Conservation (phyloP, 2,888 invertebrate genomes). For the Branchellion lobata region DNA sequence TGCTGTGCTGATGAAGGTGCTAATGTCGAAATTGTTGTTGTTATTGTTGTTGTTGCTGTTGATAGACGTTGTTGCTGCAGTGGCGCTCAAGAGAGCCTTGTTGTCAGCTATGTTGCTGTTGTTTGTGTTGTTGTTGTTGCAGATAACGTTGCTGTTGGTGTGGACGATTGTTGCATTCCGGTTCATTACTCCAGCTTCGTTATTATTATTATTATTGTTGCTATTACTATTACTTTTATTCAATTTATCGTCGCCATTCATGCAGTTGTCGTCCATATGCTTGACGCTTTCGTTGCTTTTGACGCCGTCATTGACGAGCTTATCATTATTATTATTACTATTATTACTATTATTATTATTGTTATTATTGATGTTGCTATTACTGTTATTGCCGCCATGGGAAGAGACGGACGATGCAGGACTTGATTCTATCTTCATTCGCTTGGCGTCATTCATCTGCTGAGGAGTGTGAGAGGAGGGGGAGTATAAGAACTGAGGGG, state of each 20-base stretch:
- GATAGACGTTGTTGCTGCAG: neutral
- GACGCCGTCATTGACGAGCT: neutral
- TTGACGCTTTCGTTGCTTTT: neutral
- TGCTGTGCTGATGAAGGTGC: neutral
- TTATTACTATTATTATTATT: too few relatives aligned
- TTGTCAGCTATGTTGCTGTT: neutral
- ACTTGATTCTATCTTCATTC: conserved; percentile 10
- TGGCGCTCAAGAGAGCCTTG: neutral
- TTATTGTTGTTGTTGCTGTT: conserved; percentile 3
- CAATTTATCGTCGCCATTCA: neutral
- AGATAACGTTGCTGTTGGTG: neutral
- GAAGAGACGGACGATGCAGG: neutral
- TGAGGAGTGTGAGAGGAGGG: neutral
- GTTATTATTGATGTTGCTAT: neutral
- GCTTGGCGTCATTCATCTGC: conserved; percentile 4
- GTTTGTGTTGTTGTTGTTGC: too few relatives aligned
- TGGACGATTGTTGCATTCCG: neutral
- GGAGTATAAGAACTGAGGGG: too few relatives aligned
- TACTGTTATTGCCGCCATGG: neutral
- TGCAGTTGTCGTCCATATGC: neutral
- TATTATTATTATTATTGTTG: neutral
- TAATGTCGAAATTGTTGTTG: conserved; percentile 17
- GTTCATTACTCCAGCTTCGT: neutral
- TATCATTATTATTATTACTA: too few relatives aligned
- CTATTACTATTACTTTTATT: too few relatives aligned